Evolutionary conservation across 1,140 invertebrate species (phyloP), one percentile per base, ranked within the genome.

Genomic region (Macrotrachela quadricornifera): DNA sequence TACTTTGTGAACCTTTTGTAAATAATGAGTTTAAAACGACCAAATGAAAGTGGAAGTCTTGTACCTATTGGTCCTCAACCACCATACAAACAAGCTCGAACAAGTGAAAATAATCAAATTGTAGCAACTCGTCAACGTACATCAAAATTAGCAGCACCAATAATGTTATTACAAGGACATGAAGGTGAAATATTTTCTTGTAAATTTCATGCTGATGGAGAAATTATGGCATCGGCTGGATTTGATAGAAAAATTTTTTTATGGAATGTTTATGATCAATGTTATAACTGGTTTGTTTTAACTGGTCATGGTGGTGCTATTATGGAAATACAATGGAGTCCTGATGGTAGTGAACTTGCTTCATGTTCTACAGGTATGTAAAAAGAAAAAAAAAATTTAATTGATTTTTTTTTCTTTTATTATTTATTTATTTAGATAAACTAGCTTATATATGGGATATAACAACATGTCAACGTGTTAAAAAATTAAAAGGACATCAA

Each of bases 181-280:
- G 81, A 88, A 65, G 90, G 87, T 38, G 94, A 97, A 66, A 82
- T 99, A 57, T 95, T 87, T 66, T 78, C 80, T 17, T 73, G 80
- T 8, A 82, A 87, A 71, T 99, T 97, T 71, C 87, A 92, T 69
- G 88, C 90, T 1, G 87, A 96, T 67, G 91, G 92, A 18, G 79
- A 84, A 59, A 80, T 90, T 64, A 68, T 97, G 17, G 85, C 86
- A 10, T 90, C 88, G 0, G 80, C 83, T 39, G 94, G 92, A n/a
- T 91, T 87, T 69, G 94, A 99, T 66, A 74, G 88, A 66, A 80
- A 86, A 71, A 90, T 99, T 58, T 87, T 82, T 67, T 74, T 97
- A 58, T 99, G 94, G 94, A 88, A 83, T 69, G 84, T 90, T 3
- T 92, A 90, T 69, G 91, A 85, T 6, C 88, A 99, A 64, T 97